Evolutionary conservation across 2,113 vertebrate genomes (phyloP), one percentile per base, ranked within the genome.

Genomic region (Osmerus eperlanus): DNA sequence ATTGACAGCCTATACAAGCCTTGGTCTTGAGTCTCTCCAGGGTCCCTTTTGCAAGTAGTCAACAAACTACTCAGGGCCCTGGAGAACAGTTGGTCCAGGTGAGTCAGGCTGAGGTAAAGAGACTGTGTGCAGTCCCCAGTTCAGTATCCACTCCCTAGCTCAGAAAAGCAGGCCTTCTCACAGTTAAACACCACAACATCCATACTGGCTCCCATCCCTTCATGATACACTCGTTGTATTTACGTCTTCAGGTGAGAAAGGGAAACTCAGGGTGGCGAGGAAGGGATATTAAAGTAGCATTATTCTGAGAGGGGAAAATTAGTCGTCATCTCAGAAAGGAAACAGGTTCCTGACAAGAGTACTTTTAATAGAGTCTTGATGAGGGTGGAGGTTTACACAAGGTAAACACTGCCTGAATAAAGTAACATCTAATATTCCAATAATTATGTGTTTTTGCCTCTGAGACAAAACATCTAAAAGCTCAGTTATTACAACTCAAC

Each of bases 401-500:
- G 41, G 41, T 11, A 47, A 47, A 47, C 41, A 47, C 41, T 2
- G 9, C 41, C 41, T 47, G 41, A 47, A 47, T 47, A 12, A 47
- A 47, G 41, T 5, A 47, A 12, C 41, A 47, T 11, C 41, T 47
- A 9, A 47, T 47, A 47, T 47, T 47, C 9, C 41, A 47, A 11
- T 47, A 4, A 12, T 47, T 1, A 47, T 11, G 9, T 47, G 41
- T 9, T 23, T 25, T 61, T 61, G 5, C 23, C 12, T 25, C 13
- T 28, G 13, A 18, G 7, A 18, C 16, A 15, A 18, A 56, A 56
- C 15, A 56, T 56, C 60, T 62, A 4, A 29, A 60, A 62, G 25
- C 9, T 25, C 1, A 11, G 19, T 67, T 73, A 41, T 59, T 21
- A 51, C 59, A 81, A 66, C 36, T 23, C 29, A 52, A 66, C 51